phyloP scores from a whole-genome alignment of 1,140 invertebrate species.

The Penaeus japonicus region DNA sequence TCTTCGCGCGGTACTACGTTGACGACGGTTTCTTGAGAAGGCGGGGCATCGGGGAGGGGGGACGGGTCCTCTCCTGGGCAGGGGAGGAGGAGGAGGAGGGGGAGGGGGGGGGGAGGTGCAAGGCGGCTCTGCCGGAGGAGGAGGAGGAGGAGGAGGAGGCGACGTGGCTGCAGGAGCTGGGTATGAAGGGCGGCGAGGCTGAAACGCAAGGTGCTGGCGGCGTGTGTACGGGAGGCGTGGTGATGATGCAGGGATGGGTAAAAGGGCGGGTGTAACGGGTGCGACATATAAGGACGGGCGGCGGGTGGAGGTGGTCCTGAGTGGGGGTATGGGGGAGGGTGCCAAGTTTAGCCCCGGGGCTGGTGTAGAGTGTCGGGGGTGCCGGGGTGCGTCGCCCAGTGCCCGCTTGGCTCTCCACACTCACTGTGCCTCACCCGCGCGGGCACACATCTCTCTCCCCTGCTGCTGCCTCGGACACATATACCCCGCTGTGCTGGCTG shows the following conservation, averaged over 20 bases:
- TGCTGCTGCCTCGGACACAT: background rate
- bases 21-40: background rate
- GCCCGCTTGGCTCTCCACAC: constrained; percentile 28
- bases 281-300: constrained; percentile 49
- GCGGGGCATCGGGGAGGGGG: background rate
- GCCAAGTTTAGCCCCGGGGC: constrained; percentile 51
- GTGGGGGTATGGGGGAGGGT: constrained; percentile 17
- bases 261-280: constrained; percentile 10
- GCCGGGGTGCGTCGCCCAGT: constrained; percentile 44
- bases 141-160: no score
- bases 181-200: background rate
- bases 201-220: background rate
- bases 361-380: constrained; percentile 50
- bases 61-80: background rate
- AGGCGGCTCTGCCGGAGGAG: background rate
- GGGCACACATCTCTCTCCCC: constrained; percentile 28
- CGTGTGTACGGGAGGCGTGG: background rate
- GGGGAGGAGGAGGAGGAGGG: background rate
- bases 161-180: background rate
- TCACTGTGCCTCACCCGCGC: constrained; percentile 47
- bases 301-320: constrained; percentile 24
- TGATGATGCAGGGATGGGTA: background rate
- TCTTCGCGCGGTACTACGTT: background rate
- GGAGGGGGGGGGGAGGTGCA: background rate
- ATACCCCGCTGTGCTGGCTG: background rate